Evolutionary conservation across 2,797 vertebrate genomes (phyloP).

Genomic region (Myotis findleyi): DNA sequence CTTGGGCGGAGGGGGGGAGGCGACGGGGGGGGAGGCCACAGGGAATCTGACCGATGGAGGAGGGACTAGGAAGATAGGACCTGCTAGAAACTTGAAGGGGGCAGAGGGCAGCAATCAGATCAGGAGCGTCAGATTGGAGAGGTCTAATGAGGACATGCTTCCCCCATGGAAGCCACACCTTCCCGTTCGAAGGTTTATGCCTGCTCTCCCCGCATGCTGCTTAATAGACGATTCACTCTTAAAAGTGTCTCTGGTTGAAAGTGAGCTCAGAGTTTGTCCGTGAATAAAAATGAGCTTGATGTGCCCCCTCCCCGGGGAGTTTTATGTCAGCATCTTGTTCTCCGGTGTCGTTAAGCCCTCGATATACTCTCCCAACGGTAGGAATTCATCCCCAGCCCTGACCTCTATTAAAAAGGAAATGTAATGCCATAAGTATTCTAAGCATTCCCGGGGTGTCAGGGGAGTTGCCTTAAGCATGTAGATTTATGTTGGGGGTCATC

Average conservation of each 20-base stretch:
- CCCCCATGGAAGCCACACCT: background rate
- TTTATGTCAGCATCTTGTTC: background rate
- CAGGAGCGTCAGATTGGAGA: background rate
- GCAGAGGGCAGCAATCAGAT: background rate
- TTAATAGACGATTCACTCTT: background rate
- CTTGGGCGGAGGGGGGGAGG: background rate
- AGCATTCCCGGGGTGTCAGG: background rate
- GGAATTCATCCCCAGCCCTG: background rate
- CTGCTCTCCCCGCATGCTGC: rapidly evolving
- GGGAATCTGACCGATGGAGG: background rate
- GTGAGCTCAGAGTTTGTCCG: background rate
- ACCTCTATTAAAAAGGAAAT: background rate
- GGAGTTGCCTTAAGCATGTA: background rate
- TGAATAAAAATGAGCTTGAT: background rate
- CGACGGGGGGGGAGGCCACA: background rate
- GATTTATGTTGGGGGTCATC: background rate
- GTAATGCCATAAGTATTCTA: background rate
- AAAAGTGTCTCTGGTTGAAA: background rate
- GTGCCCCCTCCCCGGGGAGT: background rate
- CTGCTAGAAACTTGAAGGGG: background rate
- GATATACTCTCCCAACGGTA: background rate
- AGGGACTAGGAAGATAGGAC: background rate
- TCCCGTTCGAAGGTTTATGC: background rate
- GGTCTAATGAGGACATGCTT: background rate
- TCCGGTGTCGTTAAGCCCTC: background rate